Conservation (phyloP, 1,140 invertebrate genomes). For the Helicoverpa zea region DNA sequence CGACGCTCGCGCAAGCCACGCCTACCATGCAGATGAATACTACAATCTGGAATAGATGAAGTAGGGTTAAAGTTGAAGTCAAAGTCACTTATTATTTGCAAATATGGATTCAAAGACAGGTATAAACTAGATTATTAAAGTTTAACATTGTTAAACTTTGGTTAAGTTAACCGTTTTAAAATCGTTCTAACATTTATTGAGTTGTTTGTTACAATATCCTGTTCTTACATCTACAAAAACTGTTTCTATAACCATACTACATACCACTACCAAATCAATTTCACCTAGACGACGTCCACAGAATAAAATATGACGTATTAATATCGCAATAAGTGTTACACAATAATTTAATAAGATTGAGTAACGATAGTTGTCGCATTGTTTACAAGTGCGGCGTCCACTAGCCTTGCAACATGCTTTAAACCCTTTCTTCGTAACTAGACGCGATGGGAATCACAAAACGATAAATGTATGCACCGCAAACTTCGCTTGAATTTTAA, state of each 20-base stretch:
- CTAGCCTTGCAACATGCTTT: slow-evolving; percentile 52
- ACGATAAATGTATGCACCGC: slow-evolving; percentile 13
- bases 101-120: no score
- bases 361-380: slow-evolving; percentile 26
- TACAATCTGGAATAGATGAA: slow-evolving; percentile 79
- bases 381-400: slow-evolving; percentile 39
- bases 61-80: neutral
- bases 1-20: slow-evolving; percentile 70
- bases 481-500: slow-evolving; percentile 11
- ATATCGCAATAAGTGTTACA: slow-evolving; percentile 21
- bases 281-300: neutral
- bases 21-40: slow-evolving; percentile 80
- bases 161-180: no score
- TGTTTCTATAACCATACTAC: neutral
- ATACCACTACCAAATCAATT: neutral
- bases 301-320: slow-evolving; percentile 20
- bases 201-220: no score
- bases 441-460: slow-evolving; percentile 45
- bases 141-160: no score
- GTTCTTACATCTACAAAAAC: no score
- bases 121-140: no score
- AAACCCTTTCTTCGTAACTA: slow-evolving; percentile 49
- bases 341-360: slow-evolving; percentile 37
- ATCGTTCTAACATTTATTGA: no score
- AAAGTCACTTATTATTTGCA: no score